These are phyloP conservation scores for Ctenoplectra terminalis DNA, from an alignment of 1,140 invertebrate genomes.

Conservation along the genomic window DNA sequence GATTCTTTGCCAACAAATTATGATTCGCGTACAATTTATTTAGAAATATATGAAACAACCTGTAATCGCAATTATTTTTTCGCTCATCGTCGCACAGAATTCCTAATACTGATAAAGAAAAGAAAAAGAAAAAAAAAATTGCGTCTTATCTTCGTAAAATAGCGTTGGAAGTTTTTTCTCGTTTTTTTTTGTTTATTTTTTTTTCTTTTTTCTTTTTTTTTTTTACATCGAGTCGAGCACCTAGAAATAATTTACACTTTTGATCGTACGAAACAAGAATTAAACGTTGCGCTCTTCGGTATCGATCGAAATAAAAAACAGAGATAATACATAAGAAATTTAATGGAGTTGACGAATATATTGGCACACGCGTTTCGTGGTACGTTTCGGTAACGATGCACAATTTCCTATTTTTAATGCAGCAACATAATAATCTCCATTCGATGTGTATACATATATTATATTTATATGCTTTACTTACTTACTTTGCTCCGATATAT, in stretches of 20 bases:
- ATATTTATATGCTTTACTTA: background rate
- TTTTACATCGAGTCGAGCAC: no score
- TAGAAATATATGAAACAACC: background rate
- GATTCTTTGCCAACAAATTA: background rate
- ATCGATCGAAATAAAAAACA: constrained; percentile 44
- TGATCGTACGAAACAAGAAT: background rate
- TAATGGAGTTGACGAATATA: background rate
- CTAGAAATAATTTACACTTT: background rate
- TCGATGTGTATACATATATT: background rate
- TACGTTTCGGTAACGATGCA: background rate
- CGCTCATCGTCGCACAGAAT: no score
- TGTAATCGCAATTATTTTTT: background rate
- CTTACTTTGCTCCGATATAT: background rate
- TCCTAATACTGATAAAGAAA: no score
- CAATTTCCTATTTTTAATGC: background rate
- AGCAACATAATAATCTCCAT: background rate
- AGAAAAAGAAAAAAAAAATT: background rate
- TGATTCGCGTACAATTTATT: background rate
- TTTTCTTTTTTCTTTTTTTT: no score
- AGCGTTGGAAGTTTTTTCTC: no score
- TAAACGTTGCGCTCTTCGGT: background rate
- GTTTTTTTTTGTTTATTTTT: no score
- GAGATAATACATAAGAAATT: background rate
- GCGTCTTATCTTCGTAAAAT: background rate
- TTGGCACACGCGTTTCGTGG: background rate